phyloP scores from a whole-genome alignment of 2,888 invertebrate genomes.

The Piscicola geometra region DNA sequence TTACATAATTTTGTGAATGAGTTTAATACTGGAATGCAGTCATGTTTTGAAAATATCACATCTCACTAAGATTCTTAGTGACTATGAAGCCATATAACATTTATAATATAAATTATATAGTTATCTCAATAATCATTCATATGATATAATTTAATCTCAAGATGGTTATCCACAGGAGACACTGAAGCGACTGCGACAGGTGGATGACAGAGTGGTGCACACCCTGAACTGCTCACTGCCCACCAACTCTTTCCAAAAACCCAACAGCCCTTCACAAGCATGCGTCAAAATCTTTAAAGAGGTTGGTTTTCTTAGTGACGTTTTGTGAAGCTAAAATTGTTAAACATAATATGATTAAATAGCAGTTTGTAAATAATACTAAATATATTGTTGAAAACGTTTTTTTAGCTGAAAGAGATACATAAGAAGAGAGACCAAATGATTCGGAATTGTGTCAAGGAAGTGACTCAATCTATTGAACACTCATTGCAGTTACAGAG shows the following conservation, averaged over 20 bases:
- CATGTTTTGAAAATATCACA: too few species aligned
- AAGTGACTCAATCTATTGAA: slow-evolving; percentile 25
- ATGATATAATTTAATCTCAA: too few species aligned
- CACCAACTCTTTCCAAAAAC: slow-evolving; percentile 35
- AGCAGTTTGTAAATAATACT: background rate
- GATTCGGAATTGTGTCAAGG: slow-evolving; percentile 34
- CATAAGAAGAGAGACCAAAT: slow-evolving; percentile 28
- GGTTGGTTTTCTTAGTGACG: slow-evolving; percentile 6
- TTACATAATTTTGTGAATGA: background rate
- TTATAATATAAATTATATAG: too few species aligned
- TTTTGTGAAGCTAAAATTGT: background rate
- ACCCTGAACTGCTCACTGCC: slow-evolving; percentile 37
- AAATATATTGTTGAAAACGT: background rate
- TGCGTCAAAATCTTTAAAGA: slow-evolving; percentile 35
- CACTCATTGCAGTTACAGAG: slow-evolving; percentile 17
- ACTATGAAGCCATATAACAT: too few species aligned
- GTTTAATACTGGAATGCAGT: too few species aligned
- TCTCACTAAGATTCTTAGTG: too few species aligned
- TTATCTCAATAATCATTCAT: too few species aligned
- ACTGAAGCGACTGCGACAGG: slow-evolving; percentile 21
- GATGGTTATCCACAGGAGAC: slow-evolving; percentile 34
- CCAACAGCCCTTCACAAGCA: slow-evolving; percentile 15
- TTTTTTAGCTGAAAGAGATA: slow-evolving; percentile 26
- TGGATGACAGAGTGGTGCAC: slow-evolving; percentile 33
- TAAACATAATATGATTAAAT: slow-evolving; percentile 14